These are phyloP conservation scores for Bombus affinis DNA, from an alignment of 1,140 invertebrate species.

Conservation along the genomic window DNA sequence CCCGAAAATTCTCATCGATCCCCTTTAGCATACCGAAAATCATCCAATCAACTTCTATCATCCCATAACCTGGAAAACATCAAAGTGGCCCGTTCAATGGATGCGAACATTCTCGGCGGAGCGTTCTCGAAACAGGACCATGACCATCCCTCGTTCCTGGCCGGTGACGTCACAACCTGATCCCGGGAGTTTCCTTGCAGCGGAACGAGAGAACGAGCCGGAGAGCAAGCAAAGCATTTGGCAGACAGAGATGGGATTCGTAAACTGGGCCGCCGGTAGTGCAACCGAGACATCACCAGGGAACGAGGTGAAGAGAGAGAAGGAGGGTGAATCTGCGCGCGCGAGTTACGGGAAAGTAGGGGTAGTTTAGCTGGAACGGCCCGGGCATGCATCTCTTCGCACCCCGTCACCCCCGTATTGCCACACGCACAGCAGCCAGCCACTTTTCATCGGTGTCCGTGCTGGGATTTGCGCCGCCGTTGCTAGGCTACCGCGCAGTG, in stretches of 20 bases:
- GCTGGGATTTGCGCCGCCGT: constrained; percentile 72
- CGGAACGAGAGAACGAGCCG: constrained; percentile 16
- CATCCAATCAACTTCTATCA: not conserved
- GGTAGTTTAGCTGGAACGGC: constrained; percentile 68
- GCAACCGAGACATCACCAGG: not conserved
- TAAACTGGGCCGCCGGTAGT: constrained; percentile 44
- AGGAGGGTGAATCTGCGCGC: constrained; percentile 34
- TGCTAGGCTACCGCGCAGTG: constrained; percentile 65
- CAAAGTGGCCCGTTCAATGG: not conserved
- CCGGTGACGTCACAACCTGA: constrained; percentile 56
- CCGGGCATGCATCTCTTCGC: constrained; percentile 64
- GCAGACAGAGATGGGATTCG: constrained; percentile 14
- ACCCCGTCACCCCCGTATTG: constrained; percentile 18
- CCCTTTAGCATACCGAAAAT: not conserved
- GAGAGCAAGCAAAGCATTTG: constrained; percentile 36
- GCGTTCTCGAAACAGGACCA: constrained; percentile 51
- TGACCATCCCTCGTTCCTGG: constrained; percentile 42
- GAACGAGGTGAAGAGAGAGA: not conserved
- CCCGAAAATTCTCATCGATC: not conserved
- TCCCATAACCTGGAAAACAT: not conserved
- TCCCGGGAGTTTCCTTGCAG: constrained; percentile 61
- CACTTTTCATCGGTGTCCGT: constrained; percentile 54
- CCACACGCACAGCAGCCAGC: constrained; percentile 48
- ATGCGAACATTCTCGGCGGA: not conserved
- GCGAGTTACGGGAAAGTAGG: constrained; percentile 48